Percentiles rank a stretch among this genome's conserved stretches.
phyloP scores from a whole-genome alignment of 2,888 invertebrate genomes.

The Noctua fimbriata region DNA sequence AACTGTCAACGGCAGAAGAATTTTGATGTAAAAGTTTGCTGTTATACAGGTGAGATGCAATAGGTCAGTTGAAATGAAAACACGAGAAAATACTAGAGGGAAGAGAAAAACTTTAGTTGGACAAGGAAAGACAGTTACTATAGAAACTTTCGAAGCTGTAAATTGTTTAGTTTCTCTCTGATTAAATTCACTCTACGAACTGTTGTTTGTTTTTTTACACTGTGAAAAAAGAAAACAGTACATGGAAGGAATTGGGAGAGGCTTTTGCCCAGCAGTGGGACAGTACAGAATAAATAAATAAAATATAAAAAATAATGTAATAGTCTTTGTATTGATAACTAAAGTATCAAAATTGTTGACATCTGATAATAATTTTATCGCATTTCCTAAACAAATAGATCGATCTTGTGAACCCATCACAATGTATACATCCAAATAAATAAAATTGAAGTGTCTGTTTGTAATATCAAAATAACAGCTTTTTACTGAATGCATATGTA shows the following conservation, averaged over 20 bases:
- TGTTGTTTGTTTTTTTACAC: not conserved
- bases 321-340: not conserved
- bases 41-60: slow-evolving; percentile 37
- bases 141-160: slow-evolving; percentile 29
- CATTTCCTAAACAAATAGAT: not conserved
- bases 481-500: too few species aligned
- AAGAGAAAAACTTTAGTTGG: slow-evolving; percentile 30
- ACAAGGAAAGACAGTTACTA: slow-evolving; percentile 15
- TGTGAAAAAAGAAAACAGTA: not conserved
- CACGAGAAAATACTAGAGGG: slow-evolving; percentile 1
- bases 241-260: too few species aligned
- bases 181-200: slow-evolving; percentile 24
- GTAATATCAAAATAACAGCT: too few species aligned
- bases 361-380: not conserved
- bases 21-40: slow-evolving; percentile 59
- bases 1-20: slow-evolving; percentile 65
- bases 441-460: too few species aligned
- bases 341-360: not conserved
- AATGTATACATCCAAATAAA: too few species aligned
- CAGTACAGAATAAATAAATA: too few species aligned
- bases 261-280: too few species aligned
- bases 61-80: slow-evolving; percentile 37
- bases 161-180: slow-evolving; percentile 33
- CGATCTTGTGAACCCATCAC: too few species aligned
- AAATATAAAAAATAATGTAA: too few species aligned